Evolutionary conservation across 2,113 vertebrate genomes (phyloP).

Genomic region (Potamarius usumacintae): DNA sequence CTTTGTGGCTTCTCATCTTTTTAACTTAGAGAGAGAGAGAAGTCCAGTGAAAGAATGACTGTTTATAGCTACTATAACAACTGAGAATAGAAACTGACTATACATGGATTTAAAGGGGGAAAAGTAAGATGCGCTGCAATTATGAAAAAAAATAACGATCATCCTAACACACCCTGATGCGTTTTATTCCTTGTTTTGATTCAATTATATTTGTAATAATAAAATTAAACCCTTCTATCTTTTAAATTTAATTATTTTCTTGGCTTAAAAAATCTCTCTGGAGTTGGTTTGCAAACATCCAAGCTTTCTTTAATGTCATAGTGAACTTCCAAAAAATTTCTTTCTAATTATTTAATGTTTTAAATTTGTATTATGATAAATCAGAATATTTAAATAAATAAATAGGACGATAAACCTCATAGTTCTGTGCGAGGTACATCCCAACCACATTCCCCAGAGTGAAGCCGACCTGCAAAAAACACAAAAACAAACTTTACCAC

Average conservation of each 20-base stretch:
- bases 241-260: not conserved
- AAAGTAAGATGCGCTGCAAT: too few species aligned
- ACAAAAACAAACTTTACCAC: not conserved
- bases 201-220: not conserved
- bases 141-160: not conserved
- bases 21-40: too few species aligned
- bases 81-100: not conserved
- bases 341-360: not conserved
- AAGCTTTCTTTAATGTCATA: not conserved
- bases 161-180: too few species aligned
- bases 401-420: slow-evolving; percentile 79
- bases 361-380: not conserved
- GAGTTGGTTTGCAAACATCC: not conserved
- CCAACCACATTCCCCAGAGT: slow-evolving; percentile 93
- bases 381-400: too few species aligned
- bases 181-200: not conserved
- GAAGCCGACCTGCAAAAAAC: slow-evolving; percentile 84
- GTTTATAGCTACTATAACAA: not conserved
- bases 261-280: not conserved
- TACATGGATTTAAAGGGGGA: not conserved
- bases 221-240: not conserved
- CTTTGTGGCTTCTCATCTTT: not conserved
- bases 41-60: not conserved
- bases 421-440: slow-evolving; percentile 97
- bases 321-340: not conserved